These are phyloP conservation scores for Sterrhoptilus dennistouni DNA, from an alignment of 2,113 vertebrate species.

Conservation along the genomic window DNA sequence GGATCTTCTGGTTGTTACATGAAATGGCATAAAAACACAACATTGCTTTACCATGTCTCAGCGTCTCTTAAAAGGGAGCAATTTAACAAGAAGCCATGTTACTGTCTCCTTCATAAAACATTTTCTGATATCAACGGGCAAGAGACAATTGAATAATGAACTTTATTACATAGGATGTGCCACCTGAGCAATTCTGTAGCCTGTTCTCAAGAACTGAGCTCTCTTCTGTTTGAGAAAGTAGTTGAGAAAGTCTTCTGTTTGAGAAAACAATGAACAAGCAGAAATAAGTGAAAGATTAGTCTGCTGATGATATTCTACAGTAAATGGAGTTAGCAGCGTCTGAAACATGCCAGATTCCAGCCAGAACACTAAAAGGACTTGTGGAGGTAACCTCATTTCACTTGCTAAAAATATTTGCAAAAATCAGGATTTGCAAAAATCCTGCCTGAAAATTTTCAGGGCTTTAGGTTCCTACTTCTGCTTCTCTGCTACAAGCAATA, in stretches of 20 bases:
- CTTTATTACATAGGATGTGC: accelerated
- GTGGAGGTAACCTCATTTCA: background rate
- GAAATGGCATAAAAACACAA: background rate
- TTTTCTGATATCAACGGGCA: background rate
- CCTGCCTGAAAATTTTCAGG: background rate
- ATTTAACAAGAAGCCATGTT: background rate
- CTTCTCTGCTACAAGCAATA: background rate
- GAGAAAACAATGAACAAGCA: background rate
- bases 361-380: background rate
- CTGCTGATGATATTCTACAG: background rate
- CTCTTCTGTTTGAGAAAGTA: background rate
- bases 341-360: background rate
- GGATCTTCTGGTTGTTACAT: background rate
- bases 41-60: background rate
- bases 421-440: background rate
- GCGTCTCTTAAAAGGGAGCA: background rate
- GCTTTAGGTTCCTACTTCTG: background rate
- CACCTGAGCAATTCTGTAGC: background rate
- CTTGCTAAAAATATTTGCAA: background rate
- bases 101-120: background rate
- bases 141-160: background rate
- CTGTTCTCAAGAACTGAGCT: background rate
- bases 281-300: background rate
- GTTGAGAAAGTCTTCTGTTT: background rate
- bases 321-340: background rate